phyloP scores from a whole-genome alignment of 1,140 invertebrate species.

The Popillia japonica region DNA sequence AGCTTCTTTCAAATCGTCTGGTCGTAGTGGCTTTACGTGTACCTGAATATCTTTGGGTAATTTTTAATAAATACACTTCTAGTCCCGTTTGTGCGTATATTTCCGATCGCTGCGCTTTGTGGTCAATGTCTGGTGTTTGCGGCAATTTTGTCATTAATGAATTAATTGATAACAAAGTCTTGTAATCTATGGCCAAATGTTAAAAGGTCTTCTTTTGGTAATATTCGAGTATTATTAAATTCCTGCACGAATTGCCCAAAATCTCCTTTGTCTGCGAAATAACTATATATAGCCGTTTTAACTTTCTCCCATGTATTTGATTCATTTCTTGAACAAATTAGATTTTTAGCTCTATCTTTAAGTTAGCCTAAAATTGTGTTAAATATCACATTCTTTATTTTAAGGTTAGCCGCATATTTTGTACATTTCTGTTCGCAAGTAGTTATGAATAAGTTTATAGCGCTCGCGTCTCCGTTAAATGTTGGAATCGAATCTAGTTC shows the following conservation, averaged over 20 bases:
- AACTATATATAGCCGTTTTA: constrained; percentile 3
- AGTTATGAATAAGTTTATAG: constrained; percentile 19
- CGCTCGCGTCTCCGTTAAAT: neutral
- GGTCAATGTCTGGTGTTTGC: neutral
- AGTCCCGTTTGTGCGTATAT: too few species aligned
- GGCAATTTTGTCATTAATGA: constrained; percentile 1
- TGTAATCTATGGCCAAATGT: neutral
- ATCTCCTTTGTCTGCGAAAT: constrained; percentile 31
- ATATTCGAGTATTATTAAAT: constrained; percentile 21
- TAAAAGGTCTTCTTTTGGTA: neutral
- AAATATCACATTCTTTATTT: neutral
- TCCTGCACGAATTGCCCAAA: constrained; percentile 24
- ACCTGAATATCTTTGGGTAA: constrained; percentile 21
- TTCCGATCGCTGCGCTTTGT: neutral
- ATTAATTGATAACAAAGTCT: constrained; percentile 1
- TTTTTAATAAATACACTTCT: constrained; percentile 18
- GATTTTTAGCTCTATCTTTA: constrained; percentile 6
- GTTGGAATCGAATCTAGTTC: neutral
- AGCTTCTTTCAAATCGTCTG: constrained; percentile 5
- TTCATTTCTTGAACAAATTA: constrained; percentile 29
- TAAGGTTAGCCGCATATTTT: neutral
- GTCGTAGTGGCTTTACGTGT: neutral
- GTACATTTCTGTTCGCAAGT: neutral
- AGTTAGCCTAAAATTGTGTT: constrained; percentile 1
- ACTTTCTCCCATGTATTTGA: constrained; percentile 9